Evolutionary conservation across 2,888 invertebrate species (phyloP).

Genomic region (Hyalella azteca): DNA sequence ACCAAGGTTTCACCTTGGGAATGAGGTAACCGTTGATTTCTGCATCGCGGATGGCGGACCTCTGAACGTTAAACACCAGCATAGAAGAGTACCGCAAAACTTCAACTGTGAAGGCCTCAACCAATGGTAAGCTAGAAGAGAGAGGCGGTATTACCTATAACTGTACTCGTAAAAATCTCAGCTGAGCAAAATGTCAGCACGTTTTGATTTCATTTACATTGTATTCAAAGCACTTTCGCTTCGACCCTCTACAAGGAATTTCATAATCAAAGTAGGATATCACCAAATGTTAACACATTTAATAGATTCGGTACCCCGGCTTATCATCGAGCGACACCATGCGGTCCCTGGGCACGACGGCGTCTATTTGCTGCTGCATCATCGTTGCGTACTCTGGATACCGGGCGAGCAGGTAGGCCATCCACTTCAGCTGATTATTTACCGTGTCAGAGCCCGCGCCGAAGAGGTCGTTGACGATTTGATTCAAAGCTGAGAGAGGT

Average conservation of each 20-base stretch:
- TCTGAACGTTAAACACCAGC: background rate
- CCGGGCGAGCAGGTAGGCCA: background rate
- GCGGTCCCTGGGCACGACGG: too few species aligned
- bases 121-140: conserved; percentile 9
- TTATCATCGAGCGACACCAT: too few species aligned
- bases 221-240: too few species aligned
- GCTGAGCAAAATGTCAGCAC: too few species aligned
- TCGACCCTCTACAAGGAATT: too few species aligned
- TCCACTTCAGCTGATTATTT: conserved; percentile 10
- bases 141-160: too few species aligned
- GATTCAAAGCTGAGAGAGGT: background rate
- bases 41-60: background rate
- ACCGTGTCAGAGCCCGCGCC: conserved; percentile 18
- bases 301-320: too few species aligned
- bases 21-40: background rate
- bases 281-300: too few species aligned
- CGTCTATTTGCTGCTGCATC: conserved; percentile 37
- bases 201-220: too few species aligned
- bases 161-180: too few species aligned
- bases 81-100: conserved; percentile 23
- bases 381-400: background rate
- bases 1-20: conserved; percentile 17
- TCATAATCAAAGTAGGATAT: too few species aligned
- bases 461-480: conserved; percentile 22
- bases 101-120: conserved; percentile 21